phyloP scores from a whole-genome alignment of 2,113 vertebrate genomes.

The Bubo bubo region DNA sequence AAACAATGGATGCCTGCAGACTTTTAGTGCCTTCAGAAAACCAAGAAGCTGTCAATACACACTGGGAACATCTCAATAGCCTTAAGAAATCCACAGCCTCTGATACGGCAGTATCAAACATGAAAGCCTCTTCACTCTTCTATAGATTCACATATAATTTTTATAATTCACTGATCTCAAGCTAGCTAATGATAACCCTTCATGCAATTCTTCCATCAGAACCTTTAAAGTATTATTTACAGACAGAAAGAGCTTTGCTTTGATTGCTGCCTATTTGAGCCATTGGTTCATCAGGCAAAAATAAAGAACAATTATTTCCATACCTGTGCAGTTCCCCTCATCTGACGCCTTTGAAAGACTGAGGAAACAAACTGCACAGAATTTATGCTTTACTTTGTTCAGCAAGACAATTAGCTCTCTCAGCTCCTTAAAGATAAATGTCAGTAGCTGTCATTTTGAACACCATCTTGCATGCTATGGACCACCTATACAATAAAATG shows the following conservation, averaged over 20 bases:
- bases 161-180: constrained; percentile 9
- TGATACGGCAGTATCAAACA: background rate
- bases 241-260: background rate
- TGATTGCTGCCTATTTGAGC: constrained; percentile 16
- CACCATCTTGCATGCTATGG: background rate
- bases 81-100: background rate
- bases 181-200: constrained; percentile 23
- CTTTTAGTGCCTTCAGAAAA: background rate
- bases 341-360: background rate
- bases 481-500: background rate
- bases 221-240: constrained; percentile 16
- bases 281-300: background rate
- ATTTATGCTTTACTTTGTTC: background rate
- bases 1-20: background rate
- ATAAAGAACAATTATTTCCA: background rate
- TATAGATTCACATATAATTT: background rate
- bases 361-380: background rate
- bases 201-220: background rate
- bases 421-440: background rate
- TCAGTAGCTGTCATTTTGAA: background rate
- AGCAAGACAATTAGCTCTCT: background rate
- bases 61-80: background rate
- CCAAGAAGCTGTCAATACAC: background rate
- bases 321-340: background rate
- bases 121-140: background rate